Evolutionary conservation across 2,888 invertebrate species (phyloP), one percentile per base, ranked within the genome.

Genomic region (Noctua janthe): DNA sequence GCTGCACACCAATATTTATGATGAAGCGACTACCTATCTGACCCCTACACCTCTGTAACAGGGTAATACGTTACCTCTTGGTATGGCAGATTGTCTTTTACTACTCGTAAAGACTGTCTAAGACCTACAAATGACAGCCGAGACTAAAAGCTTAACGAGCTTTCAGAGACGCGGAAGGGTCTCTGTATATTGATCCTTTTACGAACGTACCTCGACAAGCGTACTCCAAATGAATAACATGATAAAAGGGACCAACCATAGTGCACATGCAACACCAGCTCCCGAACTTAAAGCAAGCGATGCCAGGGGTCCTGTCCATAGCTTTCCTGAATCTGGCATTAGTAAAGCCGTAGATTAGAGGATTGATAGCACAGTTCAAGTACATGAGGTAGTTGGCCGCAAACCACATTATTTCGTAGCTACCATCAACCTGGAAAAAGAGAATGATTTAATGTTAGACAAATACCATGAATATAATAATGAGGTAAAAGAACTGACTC

Each of bases 311-410:
- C 47, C 95, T 93, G 89, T 97, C 97, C 94, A 98, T 98, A 23
- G 98, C 98, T 74, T 97, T 97, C 20, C 97, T 95, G 90, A 98
- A 98, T 88, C 98, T 97, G 54, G 97, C 97, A 90, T 98, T 98
- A 17, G 98, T 98, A 78, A 98, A 97, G 6, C 98, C 98, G 87
- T 98, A 98, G 81, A 98, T 98, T 0, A 98, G 93, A 0, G 98
- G 98, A 92, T 98, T 98, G 74, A 98, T 94, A 4, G 98, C 98
- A 8, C 98, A 98, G 93, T 98, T 98, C 6, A 98, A 90, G 87
- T 98, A 98, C 93, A 98, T 98, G 3, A 98, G 94, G 89, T 97
- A 98, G 89, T 98, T 98, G 0, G 98, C 97, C 1, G 96, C 94
- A 87, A 98, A 98, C 98, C 98, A 98, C 87, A 98, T 93, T 5